Percentiles rank a stretch among this genome's conserved stretches.
These are phyloP conservation scores for Bhutanitis thaidina DNA, from an alignment of 2,888 invertebrate genomes.

Conservation along the genomic window DNA sequence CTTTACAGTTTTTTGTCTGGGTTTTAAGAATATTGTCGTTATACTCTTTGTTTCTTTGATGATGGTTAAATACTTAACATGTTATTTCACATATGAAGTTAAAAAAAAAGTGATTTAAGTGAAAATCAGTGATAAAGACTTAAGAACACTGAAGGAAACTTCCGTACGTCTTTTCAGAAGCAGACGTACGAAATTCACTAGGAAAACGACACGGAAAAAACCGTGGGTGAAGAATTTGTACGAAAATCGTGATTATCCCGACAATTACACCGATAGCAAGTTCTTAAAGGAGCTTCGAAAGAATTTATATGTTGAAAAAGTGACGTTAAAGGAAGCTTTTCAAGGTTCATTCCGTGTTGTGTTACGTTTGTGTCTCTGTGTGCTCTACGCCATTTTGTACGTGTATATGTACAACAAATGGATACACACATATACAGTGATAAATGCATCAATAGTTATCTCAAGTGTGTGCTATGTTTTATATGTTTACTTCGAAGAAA, in stretches of 20 bases:
- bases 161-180: slow-evolving; percentile 56
- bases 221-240: slow-evolving; percentile 95
- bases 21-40: too few species aligned
- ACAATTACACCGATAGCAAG: slow-evolving; percentile 93
- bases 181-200: slow-evolving; percentile 46
- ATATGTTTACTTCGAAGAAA: slow-evolving; percentile 65
- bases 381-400: slow-evolving; percentile 86
- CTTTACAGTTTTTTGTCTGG: too few species aligned
- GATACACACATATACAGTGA: slow-evolving; percentile 82
- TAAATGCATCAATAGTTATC: slow-evolving; percentile 75
- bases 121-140: too few species aligned
- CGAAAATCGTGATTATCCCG: slow-evolving; percentile 91
- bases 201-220: slow-evolving; percentile 49
- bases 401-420: slow-evolving; percentile 85
- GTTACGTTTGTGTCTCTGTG: slow-evolving; percentile 88
- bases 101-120: too few species aligned
- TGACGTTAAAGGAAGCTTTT: slow-evolving; percentile 84
- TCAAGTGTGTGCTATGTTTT: slow-evolving; percentile 82
- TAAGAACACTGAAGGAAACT: slow-evolving; percentile 23
- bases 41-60: too few species aligned
- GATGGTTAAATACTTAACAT: too few species aligned
- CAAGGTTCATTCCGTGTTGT: slow-evolving; percentile 88
- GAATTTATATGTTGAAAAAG: slow-evolving; percentile 89
- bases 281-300: slow-evolving; percentile 92
- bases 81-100: too few species aligned